Conservation (phyloP, 1,140 invertebrate genomes). For the Anagrus nilaparvatae region DNA sequence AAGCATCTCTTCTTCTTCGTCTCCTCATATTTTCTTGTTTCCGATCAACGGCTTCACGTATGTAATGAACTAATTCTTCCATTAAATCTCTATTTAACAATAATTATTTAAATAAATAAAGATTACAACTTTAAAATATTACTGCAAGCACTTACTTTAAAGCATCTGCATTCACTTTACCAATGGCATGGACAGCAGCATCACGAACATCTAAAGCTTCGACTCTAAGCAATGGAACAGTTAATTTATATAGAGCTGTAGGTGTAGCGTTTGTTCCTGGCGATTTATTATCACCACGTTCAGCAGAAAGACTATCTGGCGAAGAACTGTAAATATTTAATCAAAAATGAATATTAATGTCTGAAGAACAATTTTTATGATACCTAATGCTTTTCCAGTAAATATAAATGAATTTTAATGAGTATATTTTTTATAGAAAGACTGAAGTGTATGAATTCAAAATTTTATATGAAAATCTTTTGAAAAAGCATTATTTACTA, state of each 20-base stretch:
- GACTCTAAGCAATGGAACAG: conserved; percentile 80
- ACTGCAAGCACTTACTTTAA: conserved; percentile 62
- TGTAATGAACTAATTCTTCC: conserved; percentile 84
- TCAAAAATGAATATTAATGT: too few relatives aligned
- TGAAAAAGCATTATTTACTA: too few relatives aligned
- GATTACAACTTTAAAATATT: not conserved
- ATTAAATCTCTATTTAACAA: conserved; percentile 84
- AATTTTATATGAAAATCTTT: too few relatives aligned
- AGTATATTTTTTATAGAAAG: too few relatives aligned
- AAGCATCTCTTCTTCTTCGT: conserved; percentile 76
- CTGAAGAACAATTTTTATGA: too few relatives aligned
- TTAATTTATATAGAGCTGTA: conserved; percentile 79
- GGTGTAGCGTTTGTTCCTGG: conserved; percentile 56
- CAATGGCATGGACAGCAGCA: conserved; percentile 83
- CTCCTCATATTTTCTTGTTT: conserved; percentile 95
- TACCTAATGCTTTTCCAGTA: too few relatives aligned
- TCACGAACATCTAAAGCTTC: conserved; percentile 89
- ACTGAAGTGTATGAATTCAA: too few relatives aligned
- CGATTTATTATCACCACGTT: conserved; percentile 60
- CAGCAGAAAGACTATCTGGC: conserved; percentile 73
- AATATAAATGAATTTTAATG: too few relatives aligned
- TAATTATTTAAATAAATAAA: conserved; percentile 5
- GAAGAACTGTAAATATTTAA: conserved; percentile 54
- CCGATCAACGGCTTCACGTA: conserved; percentile 93
- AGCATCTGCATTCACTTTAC: conserved; percentile 85